Conservation (phyloP, 1,140 invertebrate species). For the Apis laboriosa region DNA sequence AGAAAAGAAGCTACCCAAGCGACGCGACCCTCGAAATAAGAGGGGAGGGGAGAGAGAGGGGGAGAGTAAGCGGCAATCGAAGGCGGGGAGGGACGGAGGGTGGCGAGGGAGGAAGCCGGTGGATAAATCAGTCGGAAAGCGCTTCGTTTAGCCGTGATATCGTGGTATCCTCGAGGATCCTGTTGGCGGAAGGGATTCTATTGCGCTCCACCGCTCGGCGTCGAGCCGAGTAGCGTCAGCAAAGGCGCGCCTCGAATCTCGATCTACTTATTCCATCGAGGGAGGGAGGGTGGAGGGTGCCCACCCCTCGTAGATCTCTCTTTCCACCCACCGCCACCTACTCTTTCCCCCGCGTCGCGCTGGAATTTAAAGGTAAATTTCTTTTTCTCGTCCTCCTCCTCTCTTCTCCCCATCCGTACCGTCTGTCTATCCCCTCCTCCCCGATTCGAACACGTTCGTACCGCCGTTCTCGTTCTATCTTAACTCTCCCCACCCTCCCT, state of each 20-base stretch:
- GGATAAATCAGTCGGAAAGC: conserved; percentile 69
- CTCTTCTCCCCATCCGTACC: not conserved
- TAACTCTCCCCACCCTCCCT: conserved; percentile 5
- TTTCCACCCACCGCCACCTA: conserved; percentile 29
- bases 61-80: conserved; percentile 15
- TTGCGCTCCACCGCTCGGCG: conserved; percentile 62
- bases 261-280: conserved; percentile 62
- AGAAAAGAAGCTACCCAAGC: conserved; percentile 10
- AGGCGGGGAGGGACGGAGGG: not conserved
- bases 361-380: conserved; percentile 68
- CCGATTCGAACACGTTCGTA: not conserved
- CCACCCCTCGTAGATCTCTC: conserved; percentile 2
- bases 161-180: conserved; percentile 64
- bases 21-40: conserved; percentile 20
- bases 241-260: conserved; percentile 66
- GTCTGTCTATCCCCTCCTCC: not conserved
- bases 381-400: conserved; percentile 48
- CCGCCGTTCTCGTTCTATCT: conserved; percentile 35
- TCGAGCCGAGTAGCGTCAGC: conserved; percentile 64
- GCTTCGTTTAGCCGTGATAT: conserved; percentile 69
- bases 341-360: conserved; percentile 43
- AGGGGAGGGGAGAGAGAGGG: not conserved
- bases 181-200: conserved; percentile 67
- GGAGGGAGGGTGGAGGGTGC: conserved; percentile 43
- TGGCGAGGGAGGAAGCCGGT: conserved; percentile 35